phyloP scores from a whole-genome alignment of 2,797 vertebrate genomes.

The Catostomus latipinnis region DNA sequence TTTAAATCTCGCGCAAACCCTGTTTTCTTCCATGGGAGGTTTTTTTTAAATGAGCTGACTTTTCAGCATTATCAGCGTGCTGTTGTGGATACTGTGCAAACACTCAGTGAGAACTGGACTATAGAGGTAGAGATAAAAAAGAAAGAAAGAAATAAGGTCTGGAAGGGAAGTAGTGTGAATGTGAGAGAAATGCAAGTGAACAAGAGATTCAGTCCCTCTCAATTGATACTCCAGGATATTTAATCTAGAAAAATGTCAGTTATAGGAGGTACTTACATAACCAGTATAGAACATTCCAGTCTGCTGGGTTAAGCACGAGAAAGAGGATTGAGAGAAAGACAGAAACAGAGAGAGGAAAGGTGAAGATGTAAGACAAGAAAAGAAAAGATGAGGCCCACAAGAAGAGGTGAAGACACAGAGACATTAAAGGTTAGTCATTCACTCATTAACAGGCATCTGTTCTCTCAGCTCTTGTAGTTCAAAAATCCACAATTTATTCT shows the following conservation, averaged over 20 bases:
- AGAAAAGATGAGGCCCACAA: conserved; percentile 60
- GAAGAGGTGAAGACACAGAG: conserved; percentile 51
- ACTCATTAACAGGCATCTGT: conserved; percentile 39
- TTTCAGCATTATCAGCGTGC: no score
- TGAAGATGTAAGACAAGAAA: conserved; percentile 47
- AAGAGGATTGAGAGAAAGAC: conserved; percentile 62
- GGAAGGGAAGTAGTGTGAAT: conserved; percentile 2
- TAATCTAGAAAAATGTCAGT: conserved; percentile 34
- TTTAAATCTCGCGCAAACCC: no score
- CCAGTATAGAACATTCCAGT: conserved; percentile 92
- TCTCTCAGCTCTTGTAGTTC: conserved; percentile 21
- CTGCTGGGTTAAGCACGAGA: conserved; percentile 79
- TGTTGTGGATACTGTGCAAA: background rate
- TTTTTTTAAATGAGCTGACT: no score
- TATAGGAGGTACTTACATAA: conserved; percentile 86
- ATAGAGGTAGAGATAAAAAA: background rate
- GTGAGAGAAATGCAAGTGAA: background rate
- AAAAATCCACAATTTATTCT: conserved; percentile 7
- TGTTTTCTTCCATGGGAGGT: no score
- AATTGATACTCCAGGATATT: background rate
- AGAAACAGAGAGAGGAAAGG: conserved; percentile 44
- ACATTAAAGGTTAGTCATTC: conserved; percentile 49
- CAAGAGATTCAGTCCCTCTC: background rate
- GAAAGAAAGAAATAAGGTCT: background rate
- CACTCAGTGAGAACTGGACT: background rate